phyloP scores from a whole-genome alignment of 2,888 invertebrate genomes.

The Conistra vaccinii region DNA sequence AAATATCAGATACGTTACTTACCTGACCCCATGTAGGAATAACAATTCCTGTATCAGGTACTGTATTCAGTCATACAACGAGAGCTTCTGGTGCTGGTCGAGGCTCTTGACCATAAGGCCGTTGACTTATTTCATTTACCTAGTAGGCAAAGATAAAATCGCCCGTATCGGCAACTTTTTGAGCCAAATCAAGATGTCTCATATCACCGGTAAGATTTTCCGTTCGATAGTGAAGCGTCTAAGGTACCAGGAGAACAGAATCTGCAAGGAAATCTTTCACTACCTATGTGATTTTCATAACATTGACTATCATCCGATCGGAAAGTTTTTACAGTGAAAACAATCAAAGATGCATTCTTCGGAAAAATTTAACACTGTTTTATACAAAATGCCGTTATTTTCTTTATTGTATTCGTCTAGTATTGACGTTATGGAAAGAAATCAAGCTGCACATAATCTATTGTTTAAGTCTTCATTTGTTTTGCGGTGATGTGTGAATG shows the following conservation, averaged over 20 bases:
- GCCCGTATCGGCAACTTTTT: background rate
- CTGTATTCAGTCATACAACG: background rate
- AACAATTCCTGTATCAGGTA: background rate
- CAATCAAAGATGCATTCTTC: background rate
- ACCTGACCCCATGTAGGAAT: background rate
- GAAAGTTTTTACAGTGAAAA: background rate
- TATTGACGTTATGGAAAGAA: background rate
- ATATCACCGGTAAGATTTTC: constrained; percentile 4
- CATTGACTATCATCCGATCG: background rate
- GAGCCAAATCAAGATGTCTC: background rate
- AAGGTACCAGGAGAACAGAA: constrained; percentile 30
- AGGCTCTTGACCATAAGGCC: background rate
- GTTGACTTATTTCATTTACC: background rate
- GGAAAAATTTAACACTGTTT: background rate
- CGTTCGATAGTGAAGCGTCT: constrained; percentile 18
- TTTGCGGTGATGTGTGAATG: too few relatives aligned
- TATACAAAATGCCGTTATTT: background rate
- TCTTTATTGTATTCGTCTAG: background rate
- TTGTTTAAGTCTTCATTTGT: background rate
- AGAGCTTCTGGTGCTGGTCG: background rate
- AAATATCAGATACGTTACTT: background rate
- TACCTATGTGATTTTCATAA: background rate
- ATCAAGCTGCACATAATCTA: background rate
- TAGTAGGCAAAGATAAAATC: constrained; percentile 7
- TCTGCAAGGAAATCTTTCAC: background rate